phyloP scores from a whole-genome alignment of 35 echinoderm and acorn worm genomes.

The Eucidaris tribuloides region DNA sequence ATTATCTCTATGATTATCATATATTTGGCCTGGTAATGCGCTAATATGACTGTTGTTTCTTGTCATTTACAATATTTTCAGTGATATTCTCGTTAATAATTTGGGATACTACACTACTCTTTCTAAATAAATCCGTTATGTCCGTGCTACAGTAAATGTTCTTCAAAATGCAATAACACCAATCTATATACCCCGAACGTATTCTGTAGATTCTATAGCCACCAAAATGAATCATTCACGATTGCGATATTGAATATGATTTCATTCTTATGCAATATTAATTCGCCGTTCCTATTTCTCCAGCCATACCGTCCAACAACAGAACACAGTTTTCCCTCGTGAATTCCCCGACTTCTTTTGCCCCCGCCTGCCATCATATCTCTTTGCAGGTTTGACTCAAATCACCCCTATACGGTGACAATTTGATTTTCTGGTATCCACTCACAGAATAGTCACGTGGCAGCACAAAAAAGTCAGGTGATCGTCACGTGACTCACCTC shows the following conservation, averaged over 20 bases:
- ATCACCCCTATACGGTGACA: neutral
- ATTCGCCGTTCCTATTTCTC: neutral
- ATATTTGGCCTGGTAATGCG: no score
- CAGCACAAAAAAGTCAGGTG: neutral
- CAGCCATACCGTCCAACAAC: neutral
- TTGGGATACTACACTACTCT: neutral
- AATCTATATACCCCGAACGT: no score
- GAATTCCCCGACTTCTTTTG: constrained; percentile 3
- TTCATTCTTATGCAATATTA: neutral
- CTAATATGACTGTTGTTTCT: no score
- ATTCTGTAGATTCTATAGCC: no score
- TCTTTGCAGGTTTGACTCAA: constrained; percentile 27
- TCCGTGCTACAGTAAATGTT: neutral
- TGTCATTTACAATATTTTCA: no score
- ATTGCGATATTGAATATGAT: neutral
- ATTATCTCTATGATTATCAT: no score
- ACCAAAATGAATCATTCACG: neutral
- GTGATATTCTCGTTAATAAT: no score
- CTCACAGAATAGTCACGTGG: no score
- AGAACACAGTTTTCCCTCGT: neutral
- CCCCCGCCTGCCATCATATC: neutral
- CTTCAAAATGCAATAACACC: neutral
- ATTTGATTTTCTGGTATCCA: neutral
- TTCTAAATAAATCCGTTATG: neutral
- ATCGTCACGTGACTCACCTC: neutral